phyloP scores from a whole-genome alignment of 2,113 vertebrate genomes.

The Syngnathus floridae region DNA sequence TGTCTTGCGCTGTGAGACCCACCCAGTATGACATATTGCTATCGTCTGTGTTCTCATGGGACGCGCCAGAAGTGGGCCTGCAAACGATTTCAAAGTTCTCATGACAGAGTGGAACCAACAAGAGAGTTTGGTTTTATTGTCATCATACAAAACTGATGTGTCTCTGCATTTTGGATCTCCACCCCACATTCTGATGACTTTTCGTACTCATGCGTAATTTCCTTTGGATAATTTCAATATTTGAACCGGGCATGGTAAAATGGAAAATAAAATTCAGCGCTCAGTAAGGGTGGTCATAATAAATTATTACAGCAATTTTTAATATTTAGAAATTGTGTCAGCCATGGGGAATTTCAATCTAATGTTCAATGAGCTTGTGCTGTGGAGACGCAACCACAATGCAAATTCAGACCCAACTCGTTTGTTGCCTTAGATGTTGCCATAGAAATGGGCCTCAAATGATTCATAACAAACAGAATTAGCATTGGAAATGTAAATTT shows the following conservation, averaged over 20 bases:
- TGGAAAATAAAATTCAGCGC: not conserved
- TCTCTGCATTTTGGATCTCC: conserved; percentile 24
- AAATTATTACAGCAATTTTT: not conserved
- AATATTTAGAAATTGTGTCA: not conserved
- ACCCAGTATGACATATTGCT: conserved; percentile 19
- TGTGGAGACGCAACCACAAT: not conserved
- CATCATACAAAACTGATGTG: conserved; percentile 19
- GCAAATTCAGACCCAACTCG: not conserved
- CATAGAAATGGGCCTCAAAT: not conserved
- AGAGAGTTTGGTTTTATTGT: conserved; percentile 7
- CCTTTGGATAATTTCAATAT: conserved; percentile 23
- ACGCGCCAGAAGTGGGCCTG: conserved; percentile 31
- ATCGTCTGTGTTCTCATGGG: conserved; percentile 11
- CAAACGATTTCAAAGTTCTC: conserved; percentile 28
- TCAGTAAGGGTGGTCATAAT: not conserved
- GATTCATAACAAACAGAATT: not conserved
- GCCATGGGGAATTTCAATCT: not conserved
- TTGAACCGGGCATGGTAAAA: conserved; percentile 9
- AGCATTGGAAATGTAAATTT: not conserved
- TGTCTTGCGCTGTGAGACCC: conserved; percentile 19
- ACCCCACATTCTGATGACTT: conserved; percentile 25
- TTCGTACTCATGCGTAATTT: conserved; percentile 28
- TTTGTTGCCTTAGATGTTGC: not conserved
- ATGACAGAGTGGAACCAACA: conserved; percentile 17
- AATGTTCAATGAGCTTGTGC: not conserved